Percentiles rank a stretch among this genome's conserved stretches.
These are phyloP conservation scores for Zapornia atra DNA, from an alignment of 2,113 vertebrate genomes.

Conservation along the genomic window DNA sequence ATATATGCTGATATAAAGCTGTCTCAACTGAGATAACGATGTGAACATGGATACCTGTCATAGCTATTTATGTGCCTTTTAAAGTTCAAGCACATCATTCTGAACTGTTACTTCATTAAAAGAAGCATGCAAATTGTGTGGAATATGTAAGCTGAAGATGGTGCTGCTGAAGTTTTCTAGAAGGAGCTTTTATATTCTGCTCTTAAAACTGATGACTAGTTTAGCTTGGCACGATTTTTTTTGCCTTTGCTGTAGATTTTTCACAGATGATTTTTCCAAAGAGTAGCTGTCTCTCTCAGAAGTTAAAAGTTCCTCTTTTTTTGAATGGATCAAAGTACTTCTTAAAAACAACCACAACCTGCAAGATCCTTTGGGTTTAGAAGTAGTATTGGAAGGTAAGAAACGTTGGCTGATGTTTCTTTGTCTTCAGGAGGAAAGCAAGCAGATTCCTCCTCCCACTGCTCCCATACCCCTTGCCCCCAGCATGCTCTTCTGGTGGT, in stretches of 20 bases:
- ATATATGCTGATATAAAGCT: neutral
- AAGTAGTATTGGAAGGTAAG: neutral
- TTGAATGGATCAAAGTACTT: neutral
- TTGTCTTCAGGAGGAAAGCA: neutral
- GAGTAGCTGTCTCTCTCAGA: neutral
- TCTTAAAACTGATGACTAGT: neutral
- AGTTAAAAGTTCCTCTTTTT: neutral
- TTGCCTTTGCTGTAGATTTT: neutral
- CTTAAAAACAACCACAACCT: neutral
- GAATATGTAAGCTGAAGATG: neutral
- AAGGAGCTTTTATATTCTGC: neutral
- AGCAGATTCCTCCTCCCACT: neutral
- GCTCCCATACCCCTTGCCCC: no score
- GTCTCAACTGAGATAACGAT: neutral
- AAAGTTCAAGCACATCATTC: neutral
- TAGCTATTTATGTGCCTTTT: neutral
- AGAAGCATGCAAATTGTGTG: neutral
- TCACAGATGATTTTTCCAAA: neutral
- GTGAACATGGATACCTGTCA: slow-evolving; percentile 12
- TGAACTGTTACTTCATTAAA: neutral
- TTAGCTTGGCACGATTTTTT: neutral
- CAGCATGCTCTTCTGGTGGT: neutral
- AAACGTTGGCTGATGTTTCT: neutral
- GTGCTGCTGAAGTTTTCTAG: neutral
- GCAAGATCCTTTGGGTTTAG: neutral